Evolutionary conservation across 2,797 vertebrate genomes (phyloP).

Genomic region (Podarcis lilfordi): DNA sequence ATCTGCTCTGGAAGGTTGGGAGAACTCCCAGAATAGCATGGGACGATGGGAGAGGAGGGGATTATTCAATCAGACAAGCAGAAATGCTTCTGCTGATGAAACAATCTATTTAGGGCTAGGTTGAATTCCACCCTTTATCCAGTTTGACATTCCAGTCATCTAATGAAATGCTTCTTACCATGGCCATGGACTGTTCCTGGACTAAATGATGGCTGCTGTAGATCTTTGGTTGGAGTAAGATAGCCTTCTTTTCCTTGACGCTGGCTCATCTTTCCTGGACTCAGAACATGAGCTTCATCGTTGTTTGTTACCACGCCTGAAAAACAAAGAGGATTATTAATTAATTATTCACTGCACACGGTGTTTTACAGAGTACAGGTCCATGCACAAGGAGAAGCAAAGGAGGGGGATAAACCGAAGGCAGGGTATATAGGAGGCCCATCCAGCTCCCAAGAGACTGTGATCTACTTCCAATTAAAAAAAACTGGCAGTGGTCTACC

Average conservation of each 20-base stretch:
- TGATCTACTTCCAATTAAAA: too few relatives aligned
- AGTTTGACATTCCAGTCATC: conserved; percentile 14
- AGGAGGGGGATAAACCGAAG: too few relatives aligned
- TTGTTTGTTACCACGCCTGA: conserved; percentile 81
- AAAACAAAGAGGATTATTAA: conserved; percentile 60
- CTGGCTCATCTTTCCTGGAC: conserved; percentile 94
- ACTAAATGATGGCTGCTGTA: conserved; percentile 83
- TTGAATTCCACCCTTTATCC: not conserved
- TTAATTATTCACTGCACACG: not conserved
- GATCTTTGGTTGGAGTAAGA: conserved; percentile 89
- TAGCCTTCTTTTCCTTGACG: conserved; percentile 90
- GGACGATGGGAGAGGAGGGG: too few relatives aligned
- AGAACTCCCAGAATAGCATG: too few relatives aligned
- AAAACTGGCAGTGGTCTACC: too few relatives aligned
- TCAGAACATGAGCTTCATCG: conserved; percentile 88
- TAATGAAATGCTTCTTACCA: conserved; percentile 78
- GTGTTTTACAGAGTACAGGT: not conserved
- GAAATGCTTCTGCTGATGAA: too few relatives aligned
- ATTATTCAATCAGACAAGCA: too few relatives aligned
- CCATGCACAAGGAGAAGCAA: too few relatives aligned
- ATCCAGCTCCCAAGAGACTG: too few relatives aligned
- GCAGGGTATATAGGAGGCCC: too few relatives aligned
- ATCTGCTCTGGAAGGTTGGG: too few relatives aligned
- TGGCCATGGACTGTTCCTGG: conserved; percentile 87
- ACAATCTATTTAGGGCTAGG: too few relatives aligned